Percentiles rank a stretch among this genome's conserved stretches.
Conservation (phyloP, 2,888 invertebrate genomes). For the Drosophila paramelanica region DNA sequence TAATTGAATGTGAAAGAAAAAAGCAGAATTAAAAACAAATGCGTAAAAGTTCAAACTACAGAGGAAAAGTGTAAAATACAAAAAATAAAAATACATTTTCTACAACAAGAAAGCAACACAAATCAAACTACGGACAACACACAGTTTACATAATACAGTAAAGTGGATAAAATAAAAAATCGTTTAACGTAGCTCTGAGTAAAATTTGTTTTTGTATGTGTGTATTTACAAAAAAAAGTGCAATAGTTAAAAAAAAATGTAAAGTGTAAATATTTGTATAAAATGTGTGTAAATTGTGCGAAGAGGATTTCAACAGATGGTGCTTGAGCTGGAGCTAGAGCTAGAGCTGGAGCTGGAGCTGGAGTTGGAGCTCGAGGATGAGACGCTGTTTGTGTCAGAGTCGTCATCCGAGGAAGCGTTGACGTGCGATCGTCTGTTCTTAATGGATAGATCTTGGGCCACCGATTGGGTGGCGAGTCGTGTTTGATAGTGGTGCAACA, state of each 20-base stretch:
- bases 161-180: constrained; percentile 21
- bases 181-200: constrained; percentile 4
- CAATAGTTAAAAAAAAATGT: constrained; percentile 21
- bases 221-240: constrained; percentile 46
- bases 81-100: neutral
- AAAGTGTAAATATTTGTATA: constrained; percentile 24
- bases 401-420: constrained; percentile 30
- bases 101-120: constrained; percentile 5
- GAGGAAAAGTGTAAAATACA: constrained; percentile 15
- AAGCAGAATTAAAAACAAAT: constrained; percentile 12
- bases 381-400: constrained; percentile 38
- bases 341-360: constrained; percentile 1
- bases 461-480: constrained; percentile 59
- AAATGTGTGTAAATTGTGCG: constrained; percentile 19
- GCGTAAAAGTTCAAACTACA: constrained; percentile 9
- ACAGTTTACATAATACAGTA: constrained; percentile 29
- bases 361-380: constrained; percentile 41
- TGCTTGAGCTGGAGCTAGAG: constrained; percentile 5
- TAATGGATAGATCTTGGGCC: constrained; percentile 72
- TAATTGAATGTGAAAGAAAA: neutral
- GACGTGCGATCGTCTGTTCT: constrained; percentile 24
- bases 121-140: constrained; percentile 57
- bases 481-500: constrained; percentile 43
- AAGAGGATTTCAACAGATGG: constrained; percentile 4
- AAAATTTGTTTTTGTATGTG: constrained; percentile 5